A percentile compares a stretch with the other conserved stretches of the same genome.
Conservation (phyloP, 1,140 invertebrate genomes). For the Choristoneura fumiferana region DNA sequence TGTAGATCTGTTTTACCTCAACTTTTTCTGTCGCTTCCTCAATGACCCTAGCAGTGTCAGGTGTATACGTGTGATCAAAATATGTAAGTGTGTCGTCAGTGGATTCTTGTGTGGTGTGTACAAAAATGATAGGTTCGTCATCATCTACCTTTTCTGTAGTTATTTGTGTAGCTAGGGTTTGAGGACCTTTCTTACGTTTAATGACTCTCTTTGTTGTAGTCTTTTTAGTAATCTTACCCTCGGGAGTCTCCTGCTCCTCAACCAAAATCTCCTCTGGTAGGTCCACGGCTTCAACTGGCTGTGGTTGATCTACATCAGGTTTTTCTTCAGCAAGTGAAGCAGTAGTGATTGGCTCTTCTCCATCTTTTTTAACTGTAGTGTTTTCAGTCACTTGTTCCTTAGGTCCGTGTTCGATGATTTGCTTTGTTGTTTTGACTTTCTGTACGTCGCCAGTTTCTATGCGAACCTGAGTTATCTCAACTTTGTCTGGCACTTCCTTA, state of each 20-base stretch:
- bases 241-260: conserved; percentile 32
- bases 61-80: no score
- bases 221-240: conserved; percentile 43
- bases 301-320: conserved; percentile 41
- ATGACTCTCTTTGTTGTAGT: conserved; percentile 41
- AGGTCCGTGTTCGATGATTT: conserved; percentile 39
- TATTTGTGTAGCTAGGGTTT: conserved; percentile 44
- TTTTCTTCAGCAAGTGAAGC: conserved; percentile 28
- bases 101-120: conserved; percentile 29
- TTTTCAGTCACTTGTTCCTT: conserved; percentile 38
- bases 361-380: conserved; percentile 35
- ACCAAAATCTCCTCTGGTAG: conserved; percentile 52
- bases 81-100: not conserved
- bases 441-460: conserved; percentile 58
- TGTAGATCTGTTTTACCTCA: conserved; percentile 48
- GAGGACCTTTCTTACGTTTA: conserved; percentile 47
- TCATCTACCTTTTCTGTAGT: conserved; percentile 32
- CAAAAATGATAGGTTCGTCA: conserved; percentile 34
- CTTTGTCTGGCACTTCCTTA: conserved; percentile 57
- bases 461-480: conserved; percentile 33
- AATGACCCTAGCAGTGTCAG: not conserved
- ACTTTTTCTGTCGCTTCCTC: not conserved
- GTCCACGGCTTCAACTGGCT: conserved; percentile 41
- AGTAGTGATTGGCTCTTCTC: conserved; percentile 24
- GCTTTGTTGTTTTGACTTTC: conserved; percentile 61